Percentiles rank a stretch among this genome's conserved stretches.
phyloP scores from a whole-genome alignment of 2,113 vertebrate genomes.

The Tor tambroides region DNA sequence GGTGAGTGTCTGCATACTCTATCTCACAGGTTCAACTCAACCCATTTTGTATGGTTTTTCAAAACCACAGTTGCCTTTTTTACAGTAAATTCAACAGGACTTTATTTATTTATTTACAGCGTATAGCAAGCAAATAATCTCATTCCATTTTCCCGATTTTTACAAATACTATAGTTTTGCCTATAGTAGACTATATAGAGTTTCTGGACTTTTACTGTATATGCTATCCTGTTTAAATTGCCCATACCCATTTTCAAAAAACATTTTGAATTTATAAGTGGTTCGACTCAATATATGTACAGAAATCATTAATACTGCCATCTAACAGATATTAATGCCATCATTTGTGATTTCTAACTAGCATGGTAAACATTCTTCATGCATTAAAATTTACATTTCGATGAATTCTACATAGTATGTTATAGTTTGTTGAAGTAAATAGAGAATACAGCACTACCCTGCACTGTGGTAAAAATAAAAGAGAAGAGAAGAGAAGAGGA shows the following conservation, averaged over 20 bases:
- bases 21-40: background rate
- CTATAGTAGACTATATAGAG: too few relatives aligned
- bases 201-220: too few relatives aligned
- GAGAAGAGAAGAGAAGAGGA: slow-evolving; percentile 30
- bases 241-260: too few relatives aligned
- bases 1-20: background rate
- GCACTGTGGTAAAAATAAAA: slow-evolving; percentile 7
- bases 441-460: background rate
- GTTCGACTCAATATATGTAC: background rate
- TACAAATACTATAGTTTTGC: too few relatives aligned
- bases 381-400: background rate
- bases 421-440: background rate
- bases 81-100: too few relatives aligned
- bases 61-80: too few relatives aligned
- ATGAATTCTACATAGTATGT: background rate
- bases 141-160: too few relatives aligned
- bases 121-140: too few relatives aligned
- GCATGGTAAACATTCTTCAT: background rate
- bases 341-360: background rate
- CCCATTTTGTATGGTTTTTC: too few relatives aligned
- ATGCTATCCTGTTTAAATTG: too few relatives aligned
- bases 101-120: too few relatives aligned
- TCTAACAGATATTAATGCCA: background rate
- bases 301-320: background rate
- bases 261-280: too few relatives aligned